phyloP scores from a whole-genome alignment of 2,797 vertebrate species.

The Catamblyrhynchus diadema region DNA sequence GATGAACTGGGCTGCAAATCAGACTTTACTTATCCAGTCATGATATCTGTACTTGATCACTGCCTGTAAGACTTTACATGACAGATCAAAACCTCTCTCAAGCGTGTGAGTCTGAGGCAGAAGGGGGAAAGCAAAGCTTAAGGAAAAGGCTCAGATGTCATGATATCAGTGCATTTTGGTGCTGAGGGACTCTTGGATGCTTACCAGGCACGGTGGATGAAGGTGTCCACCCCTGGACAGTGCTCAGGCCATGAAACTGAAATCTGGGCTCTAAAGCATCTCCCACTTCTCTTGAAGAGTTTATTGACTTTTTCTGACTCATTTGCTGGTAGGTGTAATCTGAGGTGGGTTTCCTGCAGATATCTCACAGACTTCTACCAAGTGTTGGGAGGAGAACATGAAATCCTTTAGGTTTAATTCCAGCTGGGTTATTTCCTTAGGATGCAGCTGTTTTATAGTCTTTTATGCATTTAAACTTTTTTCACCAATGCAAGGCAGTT shows the following conservation, averaged over 20 bases:
- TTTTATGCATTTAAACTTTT: background rate
- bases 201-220: background rate
- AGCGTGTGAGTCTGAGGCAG: background rate
- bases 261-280: background rate
- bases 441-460: background rate
- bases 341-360: background rate
- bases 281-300: background rate
- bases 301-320: background rate
- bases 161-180: accelerated
- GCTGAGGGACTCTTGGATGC: background rate
- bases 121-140: background rate
- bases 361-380: background rate
- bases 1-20: background rate
- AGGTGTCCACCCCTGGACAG: background rate
- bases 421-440: background rate
- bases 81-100: background rate
- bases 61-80: background rate
- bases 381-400: background rate
- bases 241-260: background rate
- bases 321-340: background rate
- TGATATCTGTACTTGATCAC: background rate
- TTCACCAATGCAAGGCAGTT: background rate
- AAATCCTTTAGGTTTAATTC: background rate
- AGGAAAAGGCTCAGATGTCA: background rate
- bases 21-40: background rate